Conservation (phyloP, 1,140 invertebrate species). For the Drosophila subpulchrella region DNA sequence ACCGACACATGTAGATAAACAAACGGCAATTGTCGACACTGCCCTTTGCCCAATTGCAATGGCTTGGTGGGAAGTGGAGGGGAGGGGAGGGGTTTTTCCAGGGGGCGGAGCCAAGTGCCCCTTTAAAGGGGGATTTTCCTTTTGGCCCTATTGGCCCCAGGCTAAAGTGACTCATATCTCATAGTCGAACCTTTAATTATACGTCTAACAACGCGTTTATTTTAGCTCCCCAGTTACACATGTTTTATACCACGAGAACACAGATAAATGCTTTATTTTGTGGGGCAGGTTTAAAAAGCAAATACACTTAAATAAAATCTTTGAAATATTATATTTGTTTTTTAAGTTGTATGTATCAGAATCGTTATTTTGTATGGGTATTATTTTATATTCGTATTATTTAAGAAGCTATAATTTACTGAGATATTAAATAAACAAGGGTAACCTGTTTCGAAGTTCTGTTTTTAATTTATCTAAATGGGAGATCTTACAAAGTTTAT, state of each 20-base stretch:
- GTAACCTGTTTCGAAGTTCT: no score
- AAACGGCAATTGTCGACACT: constrained; percentile 45
- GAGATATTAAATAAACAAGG: not conserved
- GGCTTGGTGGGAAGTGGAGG: constrained; percentile 2
- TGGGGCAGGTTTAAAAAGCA: constrained; percentile 39
- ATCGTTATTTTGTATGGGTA: no score
- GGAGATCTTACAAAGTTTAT: no score
- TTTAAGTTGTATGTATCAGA: no score
- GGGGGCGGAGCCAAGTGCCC: constrained; percentile 27
- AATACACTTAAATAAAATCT: constrained; percentile 1
- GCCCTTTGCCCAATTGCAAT: constrained; percentile 70
- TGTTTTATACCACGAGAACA: constrained; percentile 5
- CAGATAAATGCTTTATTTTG: constrained; percentile 1
- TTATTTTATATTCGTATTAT: no score
- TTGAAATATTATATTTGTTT: no score
- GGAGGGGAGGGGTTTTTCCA: not conserved
- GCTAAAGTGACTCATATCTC: constrained; percentile 35
- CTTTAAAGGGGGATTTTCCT: constrained; percentile 38
- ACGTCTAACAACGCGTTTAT: constrained; percentile 27
- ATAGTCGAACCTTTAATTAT: constrained; percentile 24
- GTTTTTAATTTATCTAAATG: no score
- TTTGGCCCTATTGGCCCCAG: constrained; percentile 5
- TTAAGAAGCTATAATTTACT: not conserved
- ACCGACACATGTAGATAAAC: constrained; percentile 45
- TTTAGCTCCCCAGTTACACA: not conserved